Conservation (phyloP, 2,888 invertebrate genomes). For the Heteropelma amictum region DNA sequence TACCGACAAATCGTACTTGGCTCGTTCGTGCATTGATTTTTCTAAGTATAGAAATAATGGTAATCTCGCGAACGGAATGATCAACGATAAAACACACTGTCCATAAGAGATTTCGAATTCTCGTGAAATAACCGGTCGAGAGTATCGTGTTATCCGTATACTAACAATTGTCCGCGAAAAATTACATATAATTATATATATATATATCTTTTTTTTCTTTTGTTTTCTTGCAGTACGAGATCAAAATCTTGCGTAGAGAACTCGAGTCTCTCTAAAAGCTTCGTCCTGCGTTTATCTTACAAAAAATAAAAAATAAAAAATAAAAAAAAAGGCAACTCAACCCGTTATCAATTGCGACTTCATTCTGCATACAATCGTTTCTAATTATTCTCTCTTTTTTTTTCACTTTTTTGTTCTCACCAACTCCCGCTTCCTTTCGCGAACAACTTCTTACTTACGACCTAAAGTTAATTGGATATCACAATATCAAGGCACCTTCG, state of each 20-base stretch:
- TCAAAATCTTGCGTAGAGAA: slow-evolving; percentile 25
- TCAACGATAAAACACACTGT: slow-evolving; percentile 4
- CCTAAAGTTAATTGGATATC: slow-evolving; percentile 72
- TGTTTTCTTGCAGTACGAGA: slow-evolving; percentile 23
- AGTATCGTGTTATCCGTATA: neutral
- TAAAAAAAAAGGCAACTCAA: slow-evolving; percentile 51
- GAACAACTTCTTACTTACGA: slow-evolving; percentile 50
- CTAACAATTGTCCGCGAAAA: slow-evolving; percentile 20
- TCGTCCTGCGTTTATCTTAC: slow-evolving; percentile 34
- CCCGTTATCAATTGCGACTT: slow-evolving; percentile 62
- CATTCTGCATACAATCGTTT: slow-evolving; percentile 62
- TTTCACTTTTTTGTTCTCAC: slow-evolving; percentile 46
- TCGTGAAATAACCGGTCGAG: slow-evolving; percentile 6
- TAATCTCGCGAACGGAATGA: neutral
- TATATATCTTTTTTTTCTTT: slow-evolving; percentile 1
- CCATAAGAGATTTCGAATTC: neutral
- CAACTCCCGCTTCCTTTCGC: slow-evolving; percentile 48
- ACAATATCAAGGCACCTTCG: slow-evolving; percentile 69
- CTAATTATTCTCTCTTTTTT: neutral
- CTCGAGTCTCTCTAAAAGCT: slow-evolving; percentile 25
- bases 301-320: slow-evolving; percentile 50
- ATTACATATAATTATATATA: slow-evolving; percentile 2
- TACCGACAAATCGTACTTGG: neutral
- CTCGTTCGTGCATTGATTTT: neutral
- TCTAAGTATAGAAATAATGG: neutral